Base-by-base conservation (phyloP, 2,888 invertebrate genomes). In the Linyphia triangularis region DNA sequence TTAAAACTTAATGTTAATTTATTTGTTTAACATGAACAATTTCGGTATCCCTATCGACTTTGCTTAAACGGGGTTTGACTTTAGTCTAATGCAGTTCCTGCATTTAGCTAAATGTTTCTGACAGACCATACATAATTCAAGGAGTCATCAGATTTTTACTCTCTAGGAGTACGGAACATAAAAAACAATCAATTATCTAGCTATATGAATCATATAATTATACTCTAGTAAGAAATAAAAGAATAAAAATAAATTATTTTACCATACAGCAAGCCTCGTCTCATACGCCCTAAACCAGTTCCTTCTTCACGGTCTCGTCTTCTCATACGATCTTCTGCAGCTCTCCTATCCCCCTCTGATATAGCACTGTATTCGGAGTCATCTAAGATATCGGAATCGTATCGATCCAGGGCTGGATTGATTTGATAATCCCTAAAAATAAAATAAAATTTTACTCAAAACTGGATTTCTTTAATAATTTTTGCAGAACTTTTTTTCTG, bases 341-440 rank as follows among this genome's bases (percentile, higher is more conserved):
- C 97, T 40, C 94, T 94, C 0, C 99, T 95, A 82, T 97, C 98
- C 65, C 94, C 95, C 88, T 96, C 95, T 0, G 98, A 98, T 93
- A 99, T 94, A 67, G 96, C 95, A 73, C 97, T 96, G 92, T 96
- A 98, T 67, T 96, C 96, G 0, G 92, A 92, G 90, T 96, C 96
- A 92, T 99, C 99, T 91, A 99, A 93, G 90, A 95, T 95, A 89
- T 96, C 95, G 0, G 95, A 94, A 92, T 99, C 99, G 92, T 99
- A 99, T 30, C 95, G 95, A 93, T 99, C 99, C 92, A 99, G 93
- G 43, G 96, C 98, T 51, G 99, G 97, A 95, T 99, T 98, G 1
- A 97, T 95, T 2, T 98, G 98, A 93, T 99, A 99, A 93, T 99
- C 99, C 10, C 89, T 88, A 22, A 10, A 77, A 43, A 57, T n/a